These are phyloP conservation scores for Rhodinocichla rosea DNA, from an alignment of 2,113 vertebrate genomes.

Conservation along the genomic window DNA sequence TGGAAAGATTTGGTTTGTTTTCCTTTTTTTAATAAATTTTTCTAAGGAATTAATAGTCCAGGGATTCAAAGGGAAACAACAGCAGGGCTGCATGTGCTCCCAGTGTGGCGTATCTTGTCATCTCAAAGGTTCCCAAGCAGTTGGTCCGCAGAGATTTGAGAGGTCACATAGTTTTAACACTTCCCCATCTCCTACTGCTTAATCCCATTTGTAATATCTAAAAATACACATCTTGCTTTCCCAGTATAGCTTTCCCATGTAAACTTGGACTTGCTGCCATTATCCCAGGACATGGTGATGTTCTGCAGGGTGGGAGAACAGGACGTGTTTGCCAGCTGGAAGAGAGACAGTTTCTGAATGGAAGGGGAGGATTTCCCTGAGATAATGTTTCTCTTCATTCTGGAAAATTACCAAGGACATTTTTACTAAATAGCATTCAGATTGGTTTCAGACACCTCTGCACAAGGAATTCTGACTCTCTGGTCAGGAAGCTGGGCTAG, in stretches of 20 bases:
- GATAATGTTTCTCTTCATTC: not conserved
- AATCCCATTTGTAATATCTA: conserved; percentile 2
- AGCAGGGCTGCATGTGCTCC: not conserved
- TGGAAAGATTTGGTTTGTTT: not conserved
- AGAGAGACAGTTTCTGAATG: not conserved
- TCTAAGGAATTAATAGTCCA: not conserved
- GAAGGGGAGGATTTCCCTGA: not conserved
- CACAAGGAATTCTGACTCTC: not conserved
- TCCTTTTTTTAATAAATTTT: not conserved
- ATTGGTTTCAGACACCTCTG: not conserved
- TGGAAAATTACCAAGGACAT: not conserved
- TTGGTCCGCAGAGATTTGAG: not conserved
- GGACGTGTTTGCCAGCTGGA: not conserved
- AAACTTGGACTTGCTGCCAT: not conserved
- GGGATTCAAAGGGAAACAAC: not conserved
- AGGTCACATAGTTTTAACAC: conserved; percentile 28
- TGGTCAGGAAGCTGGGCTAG: not conserved
- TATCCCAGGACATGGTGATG: not conserved
- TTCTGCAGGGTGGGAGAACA: not conserved
- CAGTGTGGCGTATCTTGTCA: not conserved
- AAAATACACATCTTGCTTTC: conserved; percentile 47
- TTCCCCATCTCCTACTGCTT: conserved; percentile 23
- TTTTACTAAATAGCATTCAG: not conserved
- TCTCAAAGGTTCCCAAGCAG: conserved; percentile 27
- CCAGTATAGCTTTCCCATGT: conserved; percentile 47